phyloP scores from a whole-genome alignment of 2,888 invertebrate species.

The Agrochola litura region DNA sequence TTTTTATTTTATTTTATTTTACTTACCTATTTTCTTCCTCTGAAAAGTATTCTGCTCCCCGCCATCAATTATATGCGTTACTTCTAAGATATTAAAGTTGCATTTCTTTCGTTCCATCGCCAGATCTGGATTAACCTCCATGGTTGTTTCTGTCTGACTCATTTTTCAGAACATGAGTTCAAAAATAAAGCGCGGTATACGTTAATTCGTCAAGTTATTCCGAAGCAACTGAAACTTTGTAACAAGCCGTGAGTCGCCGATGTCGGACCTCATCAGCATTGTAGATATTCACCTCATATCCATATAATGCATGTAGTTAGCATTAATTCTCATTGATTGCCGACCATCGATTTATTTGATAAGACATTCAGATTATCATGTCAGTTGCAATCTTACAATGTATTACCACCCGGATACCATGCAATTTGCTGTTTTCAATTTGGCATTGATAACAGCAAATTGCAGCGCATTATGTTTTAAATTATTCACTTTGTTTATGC shows the following conservation, averaged over 20 bases:
- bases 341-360: conserved; percentile 31
- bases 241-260: neutral
- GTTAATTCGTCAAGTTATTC: conserved; percentile 28
- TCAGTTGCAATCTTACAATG: conserved; percentile 10
- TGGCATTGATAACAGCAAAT: conserved; percentile 4
- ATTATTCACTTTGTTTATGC: neutral
- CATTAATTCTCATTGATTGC: conserved; percentile 33
- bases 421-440: neutral
- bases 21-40: conserved; percentile 88
- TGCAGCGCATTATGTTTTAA: neutral
- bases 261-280: conserved; percentile 26
- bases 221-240: conserved; percentile 43
- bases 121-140: conserved; percentile 92
- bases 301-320: conserved; percentile 43
- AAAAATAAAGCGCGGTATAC: conserved; percentile 15
- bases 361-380: conserved; percentile 18
- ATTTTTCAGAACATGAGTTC: conserved; percentile 54
- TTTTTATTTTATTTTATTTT: too few relatives aligned
- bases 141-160: conserved; percentile 62
- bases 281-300: conserved; percentile 41
- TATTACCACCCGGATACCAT: conserved; percentile 29
- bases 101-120: conserved; percentile 93
- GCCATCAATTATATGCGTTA: conserved; percentile 94
- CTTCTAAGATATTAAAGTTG: conserved; percentile 93
- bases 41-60: conserved; percentile 92